Base-by-base conservation (phyloP, 1,140 invertebrate species). In the Drosophila parvula region DNA sequence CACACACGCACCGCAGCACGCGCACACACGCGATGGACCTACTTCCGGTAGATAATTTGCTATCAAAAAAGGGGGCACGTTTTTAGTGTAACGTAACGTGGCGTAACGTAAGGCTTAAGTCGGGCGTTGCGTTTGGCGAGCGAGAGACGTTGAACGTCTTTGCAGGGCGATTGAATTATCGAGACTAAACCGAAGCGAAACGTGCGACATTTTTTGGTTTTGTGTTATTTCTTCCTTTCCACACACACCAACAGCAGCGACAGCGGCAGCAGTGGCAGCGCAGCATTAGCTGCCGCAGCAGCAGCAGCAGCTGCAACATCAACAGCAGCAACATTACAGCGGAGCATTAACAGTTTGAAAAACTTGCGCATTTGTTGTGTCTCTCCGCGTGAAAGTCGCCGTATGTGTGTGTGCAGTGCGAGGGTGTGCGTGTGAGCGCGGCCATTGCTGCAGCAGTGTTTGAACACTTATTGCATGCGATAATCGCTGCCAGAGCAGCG, bases 121-220 rank as follows among this genome's bases (percentile, higher is more conserved):
- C 60, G 55, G 65, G 44, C 53, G 61, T 51, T 51, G 48, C 48
- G 30, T 53, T 53, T 34, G 32, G 22, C 22, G 22, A 22, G 14
- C 38, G 38, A n/a, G 45, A 50, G 59, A 79, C 79, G 73, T 83
- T 88, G 63, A 69, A 86, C 83, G 83, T 86, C 82, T 86, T 86
- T 65, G 82, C 82, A 86, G 78, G 82, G 82, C 83, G 83, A 86
- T 89, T 88, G 83, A 86, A 89, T 88, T 88, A 83, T 83, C 83
- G 84, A 88, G 82, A 86, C 83, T 86, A 85, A 76, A 86, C 83
- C 82, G 76, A 83, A 88, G 78, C 82, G 79, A 88, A 88, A 89
- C 84, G 84, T 88, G 83, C 83, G 84, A 88, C 83, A 88, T 88
- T 83, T 86, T 85, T 86, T 79, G 80, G 78, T 79, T 79, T 76